phyloP scores from a whole-genome alignment of 37 sponge, comb jelly and placozoan genomes.

The Sycon ciliatum region DNA sequence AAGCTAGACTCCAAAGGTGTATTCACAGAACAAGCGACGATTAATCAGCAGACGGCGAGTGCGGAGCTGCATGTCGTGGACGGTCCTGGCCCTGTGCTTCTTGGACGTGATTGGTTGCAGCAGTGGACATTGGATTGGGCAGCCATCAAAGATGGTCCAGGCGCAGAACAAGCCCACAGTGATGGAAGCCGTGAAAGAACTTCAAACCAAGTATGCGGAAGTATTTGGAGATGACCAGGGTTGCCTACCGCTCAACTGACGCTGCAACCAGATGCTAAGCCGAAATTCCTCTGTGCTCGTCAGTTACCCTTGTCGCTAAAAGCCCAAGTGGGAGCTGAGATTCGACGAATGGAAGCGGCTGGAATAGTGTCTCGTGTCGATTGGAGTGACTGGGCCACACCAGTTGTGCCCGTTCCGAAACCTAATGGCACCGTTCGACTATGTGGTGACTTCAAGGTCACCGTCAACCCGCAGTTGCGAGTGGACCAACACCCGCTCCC shows the following conservation, averaged over 20 bases:
- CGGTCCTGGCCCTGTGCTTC: constrained; percentile 22
- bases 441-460: constrained; percentile 34
- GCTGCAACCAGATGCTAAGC: constrained; percentile 5
- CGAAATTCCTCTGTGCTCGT: constrained; percentile 11
- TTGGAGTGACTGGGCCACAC: constrained; percentile 28
- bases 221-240: constrained; percentile 26
- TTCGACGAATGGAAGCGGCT: constrained; percentile 13
- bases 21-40: background rate
- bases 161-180: constrained; percentile 26
- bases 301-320: constrained; percentile 21
- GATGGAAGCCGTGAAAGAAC: background rate
- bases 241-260: constrained; percentile 1
- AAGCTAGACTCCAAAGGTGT: too few species aligned
- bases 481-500: constrained; percentile 35
- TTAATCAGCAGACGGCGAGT: constrained; percentile 34
- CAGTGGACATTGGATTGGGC: background rate
- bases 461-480: constrained; percentile 13
- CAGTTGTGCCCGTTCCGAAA: constrained; percentile 22
- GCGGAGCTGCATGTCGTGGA: constrained; percentile 15
- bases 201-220: constrained; percentile 20
- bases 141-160: constrained; percentile 15
- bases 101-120: constrained; percentile 32
- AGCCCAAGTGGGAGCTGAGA: constrained; percentile 10
- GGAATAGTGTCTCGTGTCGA: constrained; percentile 1
- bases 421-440: constrained; percentile 1